These are phyloP conservation scores for Stenurella melanura DNA, from an alignment of 2,888 invertebrate genomes.

Conservation along the genomic window DNA sequence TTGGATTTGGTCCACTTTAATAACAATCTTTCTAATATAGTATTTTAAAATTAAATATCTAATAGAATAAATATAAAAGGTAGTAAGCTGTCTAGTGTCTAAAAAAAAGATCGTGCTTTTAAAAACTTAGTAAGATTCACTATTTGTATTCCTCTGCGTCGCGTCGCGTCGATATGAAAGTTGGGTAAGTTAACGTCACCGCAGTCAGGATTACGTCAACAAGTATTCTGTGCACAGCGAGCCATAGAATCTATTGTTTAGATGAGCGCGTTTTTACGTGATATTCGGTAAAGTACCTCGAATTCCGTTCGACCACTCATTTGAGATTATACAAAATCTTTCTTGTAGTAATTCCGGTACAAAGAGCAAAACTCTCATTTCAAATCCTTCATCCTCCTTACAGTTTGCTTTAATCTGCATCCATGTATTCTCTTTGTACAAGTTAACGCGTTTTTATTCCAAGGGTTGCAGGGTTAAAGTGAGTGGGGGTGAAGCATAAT, in stretches of 20 bases:
- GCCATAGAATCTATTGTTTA: constrained; percentile 63
- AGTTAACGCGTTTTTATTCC: constrained; percentile 40
- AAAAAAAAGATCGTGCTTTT: constrained; percentile 47
- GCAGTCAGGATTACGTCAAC: constrained; percentile 65
- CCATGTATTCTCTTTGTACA: constrained; percentile 43
- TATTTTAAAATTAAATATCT: background rate
- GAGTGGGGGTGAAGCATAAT: constrained; percentile 36
- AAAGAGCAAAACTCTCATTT: constrained; percentile 55
- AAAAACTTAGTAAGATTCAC: constrained; percentile 48
- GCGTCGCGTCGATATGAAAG: constrained; percentile 50
- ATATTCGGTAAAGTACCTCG: constrained; percentile 54
- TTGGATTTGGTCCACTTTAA: no score
- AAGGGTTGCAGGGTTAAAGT: constrained; percentile 16
- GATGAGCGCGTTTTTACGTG: constrained; percentile 64
- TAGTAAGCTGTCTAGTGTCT: constrained; percentile 31
- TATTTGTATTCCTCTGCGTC: constrained; percentile 48
- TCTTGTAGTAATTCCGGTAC: constrained; percentile 59
- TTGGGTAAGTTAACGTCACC: constrained; percentile 61
- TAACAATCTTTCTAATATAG: no score
- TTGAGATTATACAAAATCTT: constrained; percentile 63
- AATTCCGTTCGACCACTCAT: constrained; percentile 64
- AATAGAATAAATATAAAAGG: background rate
- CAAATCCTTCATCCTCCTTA: constrained; percentile 48
- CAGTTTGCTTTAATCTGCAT: constrained; percentile 48
- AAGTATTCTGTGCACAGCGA: constrained; percentile 58